phyloP scores from a whole-genome alignment of 1,140 invertebrate genomes.

The Leguminivora glycinivorella region DNA sequence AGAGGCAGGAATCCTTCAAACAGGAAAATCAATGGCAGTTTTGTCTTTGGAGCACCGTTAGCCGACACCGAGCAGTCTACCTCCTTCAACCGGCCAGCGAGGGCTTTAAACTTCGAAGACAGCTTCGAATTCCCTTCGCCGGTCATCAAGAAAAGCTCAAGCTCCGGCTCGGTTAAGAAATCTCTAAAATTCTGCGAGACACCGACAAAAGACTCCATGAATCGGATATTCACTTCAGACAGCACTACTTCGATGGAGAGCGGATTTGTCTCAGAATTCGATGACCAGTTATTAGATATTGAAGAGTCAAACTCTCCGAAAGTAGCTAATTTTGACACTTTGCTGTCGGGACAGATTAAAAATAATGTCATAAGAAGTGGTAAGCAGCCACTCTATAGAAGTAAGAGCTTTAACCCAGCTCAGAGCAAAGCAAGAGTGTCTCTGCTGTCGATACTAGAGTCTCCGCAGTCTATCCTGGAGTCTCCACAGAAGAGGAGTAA shows the following conservation, averaged over 20 bases:
- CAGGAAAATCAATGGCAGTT: conserved; percentile 61
- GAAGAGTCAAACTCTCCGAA: conserved; percentile 62
- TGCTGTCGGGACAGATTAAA: conserved; percentile 63
- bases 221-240: conserved; percentile 56
- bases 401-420: conserved; percentile 61
- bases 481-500: conserved; percentile 53
- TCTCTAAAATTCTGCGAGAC: conserved; percentile 62
- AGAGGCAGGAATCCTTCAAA: conserved; percentile 51
- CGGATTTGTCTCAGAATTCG: conserved; percentile 66
- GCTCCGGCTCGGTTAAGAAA: conserved; percentile 58
- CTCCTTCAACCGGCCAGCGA: conserved; percentile 64
- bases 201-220: conserved; percentile 46
- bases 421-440: conserved; percentile 47
- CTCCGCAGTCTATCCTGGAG: conserved; percentile 53
- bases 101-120: conserved; percentile 66
- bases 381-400: conserved; percentile 45
- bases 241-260: conserved; percentile 67
- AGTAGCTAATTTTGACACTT: conserved; percentile 57
- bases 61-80: conserved; percentile 64
- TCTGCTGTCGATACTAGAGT: conserved; percentile 57
- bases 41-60: conserved; percentile 71
- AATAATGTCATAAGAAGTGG: conserved; percentile 46
- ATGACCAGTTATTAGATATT: conserved; percentile 64
- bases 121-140: conserved; percentile 67
- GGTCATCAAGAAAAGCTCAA: conserved; percentile 39